These are phyloP conservation scores for Arnoldichthys spilopterus DNA, from an alignment of 2,797 vertebrate species.

Conservation along the genomic window DNA sequence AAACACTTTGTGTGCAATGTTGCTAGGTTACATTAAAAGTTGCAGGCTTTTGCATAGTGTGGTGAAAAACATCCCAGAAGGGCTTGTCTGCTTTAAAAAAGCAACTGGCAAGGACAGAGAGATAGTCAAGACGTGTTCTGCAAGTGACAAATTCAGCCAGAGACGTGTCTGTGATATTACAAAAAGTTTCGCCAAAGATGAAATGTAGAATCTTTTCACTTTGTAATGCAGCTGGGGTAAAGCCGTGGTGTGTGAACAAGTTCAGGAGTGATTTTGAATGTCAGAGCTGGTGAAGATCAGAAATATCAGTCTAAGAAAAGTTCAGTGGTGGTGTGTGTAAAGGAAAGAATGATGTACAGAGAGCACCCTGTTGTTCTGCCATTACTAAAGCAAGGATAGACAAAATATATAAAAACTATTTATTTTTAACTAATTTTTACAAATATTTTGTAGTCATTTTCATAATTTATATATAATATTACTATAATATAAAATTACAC, in stretches of 20 bases:
- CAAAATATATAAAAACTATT: no score
- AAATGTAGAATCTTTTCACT: not conserved
- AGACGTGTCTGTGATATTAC: not conserved
- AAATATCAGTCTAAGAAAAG: not conserved
- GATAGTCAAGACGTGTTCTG: not conserved
- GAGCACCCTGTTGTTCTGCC: not conserved
- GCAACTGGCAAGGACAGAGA: not conserved
- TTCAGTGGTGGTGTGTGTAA: not conserved
- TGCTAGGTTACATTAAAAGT: slow-evolving; percentile 29
- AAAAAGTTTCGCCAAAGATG: not conserved
- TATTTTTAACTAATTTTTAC: no score
- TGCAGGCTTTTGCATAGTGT: not conserved
- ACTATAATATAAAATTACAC: no score
- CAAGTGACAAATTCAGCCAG: not conserved
- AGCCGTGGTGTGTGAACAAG: not conserved
- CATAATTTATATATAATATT: no score
- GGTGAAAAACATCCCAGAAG: not conserved
- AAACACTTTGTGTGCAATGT: slow-evolving; percentile 7
- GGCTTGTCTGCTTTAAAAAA: not conserved
- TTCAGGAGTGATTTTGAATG: not conserved
- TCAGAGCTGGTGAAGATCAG: not conserved
- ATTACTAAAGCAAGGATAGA: not conserved
- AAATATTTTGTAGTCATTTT: no score
- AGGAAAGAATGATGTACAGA: not conserved
- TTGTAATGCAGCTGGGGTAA: not conserved